These are phyloP conservation scores for Dinomys branickii DNA, from an alignment of 2,113 vertebrate species.

Conservation along the genomic window DNA sequence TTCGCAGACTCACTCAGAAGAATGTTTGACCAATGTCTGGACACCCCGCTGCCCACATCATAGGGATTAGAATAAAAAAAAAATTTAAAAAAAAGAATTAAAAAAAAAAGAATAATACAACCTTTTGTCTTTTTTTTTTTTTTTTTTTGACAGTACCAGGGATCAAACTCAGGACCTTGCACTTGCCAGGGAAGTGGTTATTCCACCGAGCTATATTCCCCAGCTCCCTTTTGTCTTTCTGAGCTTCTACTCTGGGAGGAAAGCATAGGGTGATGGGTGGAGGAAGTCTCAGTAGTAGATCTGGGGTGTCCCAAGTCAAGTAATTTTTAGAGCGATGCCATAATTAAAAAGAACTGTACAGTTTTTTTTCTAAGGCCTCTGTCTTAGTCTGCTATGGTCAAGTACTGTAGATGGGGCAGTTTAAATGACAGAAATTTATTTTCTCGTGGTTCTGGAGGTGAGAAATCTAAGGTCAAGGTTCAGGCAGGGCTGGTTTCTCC, in stretches of 20 bases:
- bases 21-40: not conserved
- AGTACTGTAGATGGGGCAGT: not conserved
- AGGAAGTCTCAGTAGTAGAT: not conserved
- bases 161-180: too few relatives aligned
- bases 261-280: not conserved
- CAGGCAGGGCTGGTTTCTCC: not conserved
- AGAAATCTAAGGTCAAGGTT: not conserved
- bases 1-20: not conserved
- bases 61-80: not conserved
- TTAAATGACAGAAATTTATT: not conserved
- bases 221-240: not conserved
- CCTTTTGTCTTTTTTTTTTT: too few relatives aligned
- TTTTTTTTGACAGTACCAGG: too few relatives aligned
- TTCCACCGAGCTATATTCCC: too few relatives aligned
- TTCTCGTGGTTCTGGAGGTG: not conserved
- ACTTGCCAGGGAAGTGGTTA: too few relatives aligned
- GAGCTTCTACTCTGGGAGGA: not conserved
- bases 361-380: not conserved
- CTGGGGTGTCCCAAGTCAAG: not conserved
- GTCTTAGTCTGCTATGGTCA: not conserved
- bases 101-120: too few relatives aligned
- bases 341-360: not conserved
- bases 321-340: slow-evolving; percentile 15
- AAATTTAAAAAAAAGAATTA: too few relatives aligned
- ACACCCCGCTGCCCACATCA: not conserved